Evolutionary conservation across 2,888 invertebrate species (phyloP).

Genomic region (Melitaea athalia): DNA sequence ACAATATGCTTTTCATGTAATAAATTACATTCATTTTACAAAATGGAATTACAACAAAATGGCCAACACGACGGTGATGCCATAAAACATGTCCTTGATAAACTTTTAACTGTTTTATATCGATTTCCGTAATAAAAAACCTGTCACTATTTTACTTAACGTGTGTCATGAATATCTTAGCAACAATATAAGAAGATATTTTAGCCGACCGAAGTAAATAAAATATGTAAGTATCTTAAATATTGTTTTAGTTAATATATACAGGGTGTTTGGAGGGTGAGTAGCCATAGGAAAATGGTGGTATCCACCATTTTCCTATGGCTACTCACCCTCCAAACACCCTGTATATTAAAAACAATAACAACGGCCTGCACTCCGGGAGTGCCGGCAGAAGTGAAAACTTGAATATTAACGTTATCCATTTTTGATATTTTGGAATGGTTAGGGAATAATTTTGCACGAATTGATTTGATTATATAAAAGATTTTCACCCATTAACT

Average conservation of each 20-base stretch:
- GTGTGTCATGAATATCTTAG: neutral
- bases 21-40: neutral
- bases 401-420: no score
- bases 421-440: no score
- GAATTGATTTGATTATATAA: no score
- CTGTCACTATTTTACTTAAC: conserved; percentile 14
- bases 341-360: no score
- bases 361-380: no score
- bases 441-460: no score
- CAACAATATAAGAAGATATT: conserved; percentile 2
- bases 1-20: neutral
- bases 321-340: no score
- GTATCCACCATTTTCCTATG: no score
- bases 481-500: no score
- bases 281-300: no score
- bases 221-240: neutral
- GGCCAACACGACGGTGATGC: neutral
- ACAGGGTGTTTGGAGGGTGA: no score
- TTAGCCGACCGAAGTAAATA: neutral
- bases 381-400: no score
- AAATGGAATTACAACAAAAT: neutral
- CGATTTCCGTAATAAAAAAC: conserved; percentile 23
- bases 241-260: neutral
- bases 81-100: neutral
- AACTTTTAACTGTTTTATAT: neutral